These are phyloP conservation scores for Triops cancriformis DNA, from an alignment of 1,140 invertebrate genomes.

Conservation along the genomic window DNA sequence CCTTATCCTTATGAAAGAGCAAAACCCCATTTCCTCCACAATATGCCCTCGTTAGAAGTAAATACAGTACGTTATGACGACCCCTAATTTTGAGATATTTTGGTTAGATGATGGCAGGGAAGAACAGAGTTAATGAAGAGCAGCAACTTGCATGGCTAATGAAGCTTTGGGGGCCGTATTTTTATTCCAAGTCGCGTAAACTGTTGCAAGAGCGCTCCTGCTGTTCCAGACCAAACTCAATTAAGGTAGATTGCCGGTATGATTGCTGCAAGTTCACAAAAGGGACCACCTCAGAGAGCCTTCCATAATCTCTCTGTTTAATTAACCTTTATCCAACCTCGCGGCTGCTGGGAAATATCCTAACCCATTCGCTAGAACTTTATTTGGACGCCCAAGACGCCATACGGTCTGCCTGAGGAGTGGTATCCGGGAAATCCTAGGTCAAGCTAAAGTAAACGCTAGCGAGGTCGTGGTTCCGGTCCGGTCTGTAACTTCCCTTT, in stretches of 20 bases:
- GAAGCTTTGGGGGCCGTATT: background rate
- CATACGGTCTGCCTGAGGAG: background rate
- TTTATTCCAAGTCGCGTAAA: background rate
- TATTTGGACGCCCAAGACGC: background rate
- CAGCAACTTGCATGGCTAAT: background rate
- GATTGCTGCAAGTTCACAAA: background rate
- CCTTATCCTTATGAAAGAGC: background rate
- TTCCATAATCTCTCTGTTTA: background rate
- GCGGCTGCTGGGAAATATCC: background rate
- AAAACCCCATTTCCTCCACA: background rate
- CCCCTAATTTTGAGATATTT: background rate
- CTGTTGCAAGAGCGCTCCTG: conserved; percentile 3
- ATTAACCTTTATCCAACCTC: background rate
- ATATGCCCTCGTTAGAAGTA: background rate
- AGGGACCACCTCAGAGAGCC: background rate
- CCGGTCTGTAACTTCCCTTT: background rate
- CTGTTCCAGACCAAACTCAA: conserved; percentile 9
- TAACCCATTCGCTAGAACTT: background rate
- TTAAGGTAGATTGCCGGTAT: background rate
- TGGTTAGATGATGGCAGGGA: background rate
- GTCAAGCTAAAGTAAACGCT: background rate
- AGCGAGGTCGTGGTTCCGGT: background rate
- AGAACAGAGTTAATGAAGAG: background rate
- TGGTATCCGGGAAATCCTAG: conserved; percentile 9
- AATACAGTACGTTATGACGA: background rate